Base-by-base conservation (phyloP, 1,140 invertebrate genomes). In the Asobara japonica region DNA sequence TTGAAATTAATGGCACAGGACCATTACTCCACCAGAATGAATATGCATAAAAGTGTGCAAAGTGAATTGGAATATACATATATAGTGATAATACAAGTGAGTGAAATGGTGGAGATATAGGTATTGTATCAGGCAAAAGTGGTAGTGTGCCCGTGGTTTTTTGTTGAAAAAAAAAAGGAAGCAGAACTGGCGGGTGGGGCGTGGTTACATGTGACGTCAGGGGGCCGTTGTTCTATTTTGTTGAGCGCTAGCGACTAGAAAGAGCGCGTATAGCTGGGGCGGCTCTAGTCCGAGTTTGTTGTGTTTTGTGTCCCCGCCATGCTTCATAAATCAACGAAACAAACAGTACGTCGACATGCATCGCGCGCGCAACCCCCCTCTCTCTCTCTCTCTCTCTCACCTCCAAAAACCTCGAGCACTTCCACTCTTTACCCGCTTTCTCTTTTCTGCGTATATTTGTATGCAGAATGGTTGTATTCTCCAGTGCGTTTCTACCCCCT, bases 281-380 rank as follows among this genome's bases (percentile, higher is more conserved):
- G 69, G 74, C n/a, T 48, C 69, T 67, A 70, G 67, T 68, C 38
- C 60, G 64, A 71, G 67, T 77, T 71, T 77, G 79, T 82, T 81
- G 82, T 84, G 80, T 83, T 84, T 83, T 82, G 80, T 80, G 83
- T 85, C 80, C 78, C 78, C 74, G 79, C 78, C 82, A 84, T 80
- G 83, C 80, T 84, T 84, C 84, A 85, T 85, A 85, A 85, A 85
- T 85, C 84, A 85, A 81, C 80, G 81, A 84, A 83, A 84, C 83
- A 84, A 85, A 85, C 82, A 84, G 79, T 83, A 83, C 76, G 78
- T 74, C 79, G 80, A 78, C 79, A 78, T 78, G 80, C 78, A 77
- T 82, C 80, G 79, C 78, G 71, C 60, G 72, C 70, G 67, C 60
- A 41, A 51, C 51, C 38, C 16, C 51, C 29, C 65, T 60, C 65